These are phyloP conservation scores for Tetramorium bicarinatum DNA, from an alignment of 2,888 invertebrate genomes.

Conservation along the genomic window DNA sequence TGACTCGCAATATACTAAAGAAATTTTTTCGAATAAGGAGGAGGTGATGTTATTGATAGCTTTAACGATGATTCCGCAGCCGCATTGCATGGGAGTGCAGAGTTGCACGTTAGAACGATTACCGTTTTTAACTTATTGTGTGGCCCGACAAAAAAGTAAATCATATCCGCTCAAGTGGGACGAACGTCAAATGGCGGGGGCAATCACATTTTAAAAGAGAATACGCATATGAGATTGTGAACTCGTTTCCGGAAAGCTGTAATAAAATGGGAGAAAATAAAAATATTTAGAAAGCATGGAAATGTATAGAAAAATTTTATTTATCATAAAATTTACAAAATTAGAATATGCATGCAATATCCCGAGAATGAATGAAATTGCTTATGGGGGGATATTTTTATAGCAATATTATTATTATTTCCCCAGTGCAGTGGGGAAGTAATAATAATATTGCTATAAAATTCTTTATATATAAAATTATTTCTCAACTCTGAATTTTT, in stretches of 20 bases:
- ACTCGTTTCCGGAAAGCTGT: background rate
- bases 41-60: background rate
- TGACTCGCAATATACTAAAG: background rate
- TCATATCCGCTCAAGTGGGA: background rate
- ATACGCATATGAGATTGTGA: background rate
- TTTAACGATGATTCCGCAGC: background rate
- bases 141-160: background rate
- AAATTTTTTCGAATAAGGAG: background rate
- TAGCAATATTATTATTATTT: too few species aligned
- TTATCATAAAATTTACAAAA: background rate
- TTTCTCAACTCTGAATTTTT: too few species aligned
- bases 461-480: too few species aligned
- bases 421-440: background rate
- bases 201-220: background rate
- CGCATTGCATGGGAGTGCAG: background rate
- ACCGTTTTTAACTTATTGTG: background rate
- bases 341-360: background rate
- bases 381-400: too few species aligned
- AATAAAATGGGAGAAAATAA: too few species aligned
- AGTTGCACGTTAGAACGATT: background rate
- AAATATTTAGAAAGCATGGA: too few species aligned
- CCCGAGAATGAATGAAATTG: background rate
- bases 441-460: background rate
- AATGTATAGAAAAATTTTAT: too few species aligned
- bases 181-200: too few species aligned